A percentile compares a stretch with the other conserved stretches of the same genome.
phyloP scores from a whole-genome alignment of 2,797 vertebrate species.

The Micromesistius poutassou region DNA sequence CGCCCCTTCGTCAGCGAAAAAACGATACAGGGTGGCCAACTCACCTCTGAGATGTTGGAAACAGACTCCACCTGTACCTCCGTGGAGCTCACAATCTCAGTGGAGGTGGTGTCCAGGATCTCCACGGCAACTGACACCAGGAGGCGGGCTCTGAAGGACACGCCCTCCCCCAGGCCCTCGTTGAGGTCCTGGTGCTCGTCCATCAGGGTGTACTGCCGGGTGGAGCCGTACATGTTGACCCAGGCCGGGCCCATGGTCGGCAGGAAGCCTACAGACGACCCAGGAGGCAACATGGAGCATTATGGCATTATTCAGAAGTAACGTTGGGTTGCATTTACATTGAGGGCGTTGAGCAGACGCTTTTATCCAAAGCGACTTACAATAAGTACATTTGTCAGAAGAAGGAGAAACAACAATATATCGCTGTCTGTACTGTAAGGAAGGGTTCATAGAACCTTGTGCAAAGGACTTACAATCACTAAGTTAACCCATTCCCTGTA shows the following conservation, averaged over 20 bases:
- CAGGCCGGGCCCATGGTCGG: constrained; percentile 92
- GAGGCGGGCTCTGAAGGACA: constrained; percentile 94
- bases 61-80: constrained; percentile 87
- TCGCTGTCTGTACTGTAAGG: too few species aligned
- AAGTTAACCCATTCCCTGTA: too few species aligned
- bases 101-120: constrained; percentile 88
- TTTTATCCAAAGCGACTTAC: too few species aligned
- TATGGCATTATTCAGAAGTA: background rate
- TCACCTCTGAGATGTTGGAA: constrained; percentile 85
- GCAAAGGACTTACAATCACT: too few species aligned
- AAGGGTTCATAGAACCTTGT: too few species aligned
- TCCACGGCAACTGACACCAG: constrained; percentile 88
- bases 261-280: constrained; percentile 82
- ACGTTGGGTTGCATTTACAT: background rate
- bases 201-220: constrained; percentile 91
- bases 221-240: constrained; percentile 98
- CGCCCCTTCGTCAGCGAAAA: too few species aligned
- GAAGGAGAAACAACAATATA: too few species aligned
- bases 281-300: background rate
- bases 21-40: constrained; percentile 40
- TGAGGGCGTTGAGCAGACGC: too few species aligned
- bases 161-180: constrained; percentile 91
- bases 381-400: too few species aligned
- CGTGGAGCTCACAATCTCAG: constrained; percentile 84
- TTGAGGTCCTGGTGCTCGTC: constrained; percentile 98